Base-by-base conservation (phyloP, 2,113 vertebrate genomes). In the Oncorhynchus masou region DNA sequence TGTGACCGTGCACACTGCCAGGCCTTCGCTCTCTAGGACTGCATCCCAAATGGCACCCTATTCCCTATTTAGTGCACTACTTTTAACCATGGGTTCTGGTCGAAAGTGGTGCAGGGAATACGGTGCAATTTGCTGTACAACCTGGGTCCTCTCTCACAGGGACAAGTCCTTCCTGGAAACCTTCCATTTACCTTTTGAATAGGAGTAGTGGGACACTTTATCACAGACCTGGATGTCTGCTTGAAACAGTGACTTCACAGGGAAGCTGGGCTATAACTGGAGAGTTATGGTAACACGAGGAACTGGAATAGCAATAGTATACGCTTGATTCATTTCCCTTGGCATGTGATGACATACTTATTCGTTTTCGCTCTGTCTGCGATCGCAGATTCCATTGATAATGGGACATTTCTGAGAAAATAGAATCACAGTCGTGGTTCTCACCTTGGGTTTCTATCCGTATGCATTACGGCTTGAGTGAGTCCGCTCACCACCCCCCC, bases 111-210 rank as follows among this genome's bases (percentile, higher is more conserved):
- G 3, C 49, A 51, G 49, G 49, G 0, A 51, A 29, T 70, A 48
- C 65, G 25, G 49, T 12, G 49, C 4, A 13, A 51, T 16, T 51
- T 51, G 49, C 12, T 12, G 12, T 13, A 51, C 15, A 16, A 51
- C 49, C 49, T 51, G 49, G 11, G 49, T 51, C 81, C 68, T 16
- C 77, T 81, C 78, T 80, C 74, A 74, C 73, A 86, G 84, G 81
- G 75, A 88, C 82, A 72, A 51, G 72, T 74, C 71, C 79, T 88
- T 90, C 87, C 84, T 90, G 87, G 85, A 91, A 91, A 85, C 87
- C 87, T 91, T 8, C 86, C 87, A 85, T 88, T 90, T 84, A 90
- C 84, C 81, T 82, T 51, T 80, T 79, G 39, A 86, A 84, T 77
- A 83, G 87, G 75, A 88, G 70, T 83, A 86, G 81, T 73, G 48